phyloP scores from a whole-genome alignment of 2,113 vertebrate species.

The Paraplagusia blochii region DNA sequence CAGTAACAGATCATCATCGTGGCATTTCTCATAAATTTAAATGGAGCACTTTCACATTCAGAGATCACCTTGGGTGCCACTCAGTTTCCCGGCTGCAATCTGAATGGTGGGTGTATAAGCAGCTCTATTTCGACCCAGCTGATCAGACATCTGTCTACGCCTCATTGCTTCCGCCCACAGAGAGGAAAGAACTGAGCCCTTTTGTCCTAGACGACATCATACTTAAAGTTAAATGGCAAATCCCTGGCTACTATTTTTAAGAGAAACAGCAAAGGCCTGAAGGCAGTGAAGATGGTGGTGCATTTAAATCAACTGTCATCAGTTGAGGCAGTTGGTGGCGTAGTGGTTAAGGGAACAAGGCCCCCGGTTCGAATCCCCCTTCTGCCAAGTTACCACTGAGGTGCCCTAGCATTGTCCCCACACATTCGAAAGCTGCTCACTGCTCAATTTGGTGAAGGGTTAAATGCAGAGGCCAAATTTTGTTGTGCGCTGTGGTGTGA shows the following conservation, averaged over 20 bases:
- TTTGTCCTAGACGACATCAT: not conserved
- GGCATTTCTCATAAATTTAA: slow-evolving; percentile 16
- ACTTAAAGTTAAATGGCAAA: not conserved
- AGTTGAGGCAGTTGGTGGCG: too few relatives aligned
- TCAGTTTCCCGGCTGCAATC: not conserved
- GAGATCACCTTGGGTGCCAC: slow-evolving; percentile 18
- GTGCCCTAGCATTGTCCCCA: too few relatives aligned
- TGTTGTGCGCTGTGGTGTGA: too few relatives aligned
- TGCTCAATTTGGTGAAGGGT: too few relatives aligned
- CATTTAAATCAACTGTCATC: not conserved
- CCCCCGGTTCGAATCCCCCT: too few relatives aligned
- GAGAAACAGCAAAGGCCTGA: not conserved
- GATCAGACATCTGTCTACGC: slow-evolving; percentile 10
- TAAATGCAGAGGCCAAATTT: too few relatives aligned
- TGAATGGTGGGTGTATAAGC: slow-evolving; percentile 2
- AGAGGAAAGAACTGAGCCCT: not conserved
- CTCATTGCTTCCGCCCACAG: not conserved
- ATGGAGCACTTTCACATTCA: not conserved
- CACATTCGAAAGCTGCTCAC: too few relatives aligned
- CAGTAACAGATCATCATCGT: not conserved
- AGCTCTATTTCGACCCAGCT: slow-evolving; percentile 3
- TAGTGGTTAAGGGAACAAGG: too few relatives aligned
- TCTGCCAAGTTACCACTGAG: too few relatives aligned
- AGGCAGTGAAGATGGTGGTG: not conserved
- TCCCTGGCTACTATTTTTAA: not conserved